Base-by-base conservation (phyloP, 1,140 invertebrate genomes). In the Hormaphis cornu region DNA sequence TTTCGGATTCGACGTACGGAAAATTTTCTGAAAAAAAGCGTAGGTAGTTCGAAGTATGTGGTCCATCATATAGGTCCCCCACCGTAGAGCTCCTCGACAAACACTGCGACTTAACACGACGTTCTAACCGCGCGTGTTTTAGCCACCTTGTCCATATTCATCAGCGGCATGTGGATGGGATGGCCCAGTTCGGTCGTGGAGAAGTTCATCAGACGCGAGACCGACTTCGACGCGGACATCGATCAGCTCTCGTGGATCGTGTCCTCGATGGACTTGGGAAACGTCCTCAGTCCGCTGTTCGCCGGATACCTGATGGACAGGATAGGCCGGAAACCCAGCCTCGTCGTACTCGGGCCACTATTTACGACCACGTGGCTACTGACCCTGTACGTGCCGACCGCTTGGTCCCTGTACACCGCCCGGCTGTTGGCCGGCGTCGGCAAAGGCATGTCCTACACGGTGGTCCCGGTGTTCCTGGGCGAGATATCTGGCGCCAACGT, bases 271-370 rank as follows among this genome's bases (percentile, higher is more conserved):
- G 74, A 75, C 50, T 52, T 76, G 35, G 75, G 75, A 9, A 74
- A 75, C 52, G 37, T 74, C 6, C 44, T 76, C n/a, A 74, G 73
- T 20, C 75, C 74, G 1, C 73, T 75, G 30, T 61, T 73, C 0
- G 56, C 71, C 7, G 70, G 83, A 20, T 82, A 81, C 48, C 75
- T 88, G 10, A 86, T 90, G 1, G 88, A 95, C 76, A 83, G 81
- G 71, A 76, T 89, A 28, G 93, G 94, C 1, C 78, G 93, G 24
- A 89, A 74, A 20, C 26, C 87, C 86, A 48, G 84, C 5, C 75
- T 88, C 1, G 88, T 90, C 10, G 81, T 86, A n/a, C 83, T 86
- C 72, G 83, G 86, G 4, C 37, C 72, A 0, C 35, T 74, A n/a
- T 63, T 69, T 10, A 22, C 71, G 1, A 14, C 50, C 28, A 35